These are phyloP conservation scores for Cercocebus atys DNA, from an alignment of 2,113 vertebrate genomes.

Conservation along the genomic window DNA sequence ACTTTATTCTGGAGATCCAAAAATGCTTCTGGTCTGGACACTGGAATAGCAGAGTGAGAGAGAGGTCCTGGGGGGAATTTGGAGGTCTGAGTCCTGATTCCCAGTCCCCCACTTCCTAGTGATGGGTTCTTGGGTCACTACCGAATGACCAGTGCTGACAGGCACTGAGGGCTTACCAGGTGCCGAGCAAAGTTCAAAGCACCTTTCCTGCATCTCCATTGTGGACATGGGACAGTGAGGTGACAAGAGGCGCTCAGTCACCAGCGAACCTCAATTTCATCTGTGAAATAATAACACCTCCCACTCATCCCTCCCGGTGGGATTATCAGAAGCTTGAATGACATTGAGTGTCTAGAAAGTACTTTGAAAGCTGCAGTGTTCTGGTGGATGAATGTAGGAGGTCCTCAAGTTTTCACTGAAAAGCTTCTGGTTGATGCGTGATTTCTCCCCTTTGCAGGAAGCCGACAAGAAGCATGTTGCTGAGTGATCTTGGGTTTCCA, in stretches of 20 bases:
- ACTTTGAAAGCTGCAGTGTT: rapidly evolving
- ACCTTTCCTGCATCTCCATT: neutral
- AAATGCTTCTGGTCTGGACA: neutral
- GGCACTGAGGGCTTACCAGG: rapidly evolving
- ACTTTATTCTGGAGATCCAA: neutral
- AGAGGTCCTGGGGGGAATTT: neutral
- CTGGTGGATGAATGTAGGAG: neutral
- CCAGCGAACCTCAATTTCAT: neutral
- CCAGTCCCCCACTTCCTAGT: rapidly evolving
- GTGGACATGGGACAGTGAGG: neutral
- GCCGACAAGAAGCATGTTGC: neutral
- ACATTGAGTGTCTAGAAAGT: rapidly evolving
- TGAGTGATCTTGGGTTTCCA: neutral
- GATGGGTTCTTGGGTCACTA: neutral
- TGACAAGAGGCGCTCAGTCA: neutral
- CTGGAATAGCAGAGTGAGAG: too few species aligned
- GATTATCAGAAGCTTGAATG: neutral
- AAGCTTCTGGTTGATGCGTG: neutral
- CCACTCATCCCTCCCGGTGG: rapidly evolving
- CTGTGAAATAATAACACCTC: neutral
- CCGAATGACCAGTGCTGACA: rapidly evolving
- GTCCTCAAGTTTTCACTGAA: neutral
- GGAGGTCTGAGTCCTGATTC: neutral
- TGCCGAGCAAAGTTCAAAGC: neutral
- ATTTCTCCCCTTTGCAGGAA: too few species aligned